Conservation (phyloP, 2,888 invertebrate species). For the Drosophila gaucha region DNA sequence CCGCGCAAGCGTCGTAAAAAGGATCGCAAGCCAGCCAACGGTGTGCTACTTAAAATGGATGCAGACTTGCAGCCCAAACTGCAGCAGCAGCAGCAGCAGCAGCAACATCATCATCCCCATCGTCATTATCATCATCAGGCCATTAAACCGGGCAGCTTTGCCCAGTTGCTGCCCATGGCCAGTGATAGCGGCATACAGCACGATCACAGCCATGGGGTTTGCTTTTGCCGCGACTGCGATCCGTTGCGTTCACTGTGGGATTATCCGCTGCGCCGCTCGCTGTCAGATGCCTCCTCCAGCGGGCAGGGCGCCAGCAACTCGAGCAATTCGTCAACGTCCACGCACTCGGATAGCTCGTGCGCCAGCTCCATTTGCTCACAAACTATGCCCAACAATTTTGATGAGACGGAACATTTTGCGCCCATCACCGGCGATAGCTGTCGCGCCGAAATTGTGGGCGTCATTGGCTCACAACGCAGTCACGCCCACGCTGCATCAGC, state of each 20-base stretch:
- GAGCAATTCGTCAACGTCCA: constrained; percentile 63
- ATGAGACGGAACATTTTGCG: constrained; percentile 71
- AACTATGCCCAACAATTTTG: constrained; percentile 35
- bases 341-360: constrained; percentile 68
- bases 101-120: constrained; percentile 13
- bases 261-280: constrained; percentile 83
- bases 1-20: constrained; percentile 95
- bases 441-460: constrained; percentile 82
- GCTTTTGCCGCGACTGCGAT: constrained; percentile 82
- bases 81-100: constrained; percentile 23
- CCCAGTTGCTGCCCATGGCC: constrained; percentile 33
- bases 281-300: constrained; percentile 82
- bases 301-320: constrained; percentile 66
- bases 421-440: constrained; percentile 76
- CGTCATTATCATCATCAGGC: constrained; percentile 3
- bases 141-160: constrained; percentile 11
- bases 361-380: constrained; percentile 64
- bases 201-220: constrained; percentile 73
- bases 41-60: constrained; percentile 78
- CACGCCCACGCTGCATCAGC: constrained; percentile 46
- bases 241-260: constrained; percentile 84
- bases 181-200: constrained; percentile 51
- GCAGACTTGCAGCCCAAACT: constrained; percentile 59
- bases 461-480: constrained; percentile 82
- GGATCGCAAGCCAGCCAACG: constrained; percentile 90